phyloP scores from a whole-genome alignment of 1,140 invertebrate genomes.

The Nasonia vitripennis region DNA sequence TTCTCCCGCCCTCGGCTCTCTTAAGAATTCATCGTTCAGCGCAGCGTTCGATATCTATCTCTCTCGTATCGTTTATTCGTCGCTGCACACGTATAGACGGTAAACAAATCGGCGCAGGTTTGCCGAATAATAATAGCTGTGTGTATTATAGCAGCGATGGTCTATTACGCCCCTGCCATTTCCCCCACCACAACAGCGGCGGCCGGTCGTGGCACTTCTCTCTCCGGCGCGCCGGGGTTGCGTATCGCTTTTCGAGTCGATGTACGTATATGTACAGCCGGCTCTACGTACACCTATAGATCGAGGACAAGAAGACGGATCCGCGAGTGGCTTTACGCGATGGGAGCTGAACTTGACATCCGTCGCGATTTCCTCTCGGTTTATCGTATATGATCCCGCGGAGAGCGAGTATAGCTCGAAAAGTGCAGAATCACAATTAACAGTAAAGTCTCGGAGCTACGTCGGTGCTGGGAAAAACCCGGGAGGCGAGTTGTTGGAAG shows the following conservation, averaged over 20 bases:
- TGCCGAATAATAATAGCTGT: too few species aligned
- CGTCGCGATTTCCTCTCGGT: neutral
- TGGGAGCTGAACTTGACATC: neutral
- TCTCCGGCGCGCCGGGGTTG: neutral
- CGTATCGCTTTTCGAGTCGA: constrained; percentile 28
- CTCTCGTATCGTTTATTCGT: too few species aligned
- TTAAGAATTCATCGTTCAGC: neutral
- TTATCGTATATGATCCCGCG: neutral
- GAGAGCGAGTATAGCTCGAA: neutral
- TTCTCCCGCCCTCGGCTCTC: neutral
- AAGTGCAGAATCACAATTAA: neutral
- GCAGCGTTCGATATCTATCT: too few species aligned
- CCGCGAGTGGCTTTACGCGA: neutral
- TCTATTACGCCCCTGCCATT: neutral
- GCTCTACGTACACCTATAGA: neutral
- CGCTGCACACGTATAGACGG: neutral
- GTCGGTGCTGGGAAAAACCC: neutral
- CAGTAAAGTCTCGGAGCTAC: neutral
- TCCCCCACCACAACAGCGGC: neutral
- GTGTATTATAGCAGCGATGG: too few species aligned
- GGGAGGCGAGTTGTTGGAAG: neutral
- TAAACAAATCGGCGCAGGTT: too few species aligned
- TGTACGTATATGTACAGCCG: neutral
- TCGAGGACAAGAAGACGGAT: neutral
- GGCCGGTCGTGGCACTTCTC: neutral